Base-by-base conservation (phyloP, 2,113 vertebrate species). In the Larimichthys crocea region DNA sequence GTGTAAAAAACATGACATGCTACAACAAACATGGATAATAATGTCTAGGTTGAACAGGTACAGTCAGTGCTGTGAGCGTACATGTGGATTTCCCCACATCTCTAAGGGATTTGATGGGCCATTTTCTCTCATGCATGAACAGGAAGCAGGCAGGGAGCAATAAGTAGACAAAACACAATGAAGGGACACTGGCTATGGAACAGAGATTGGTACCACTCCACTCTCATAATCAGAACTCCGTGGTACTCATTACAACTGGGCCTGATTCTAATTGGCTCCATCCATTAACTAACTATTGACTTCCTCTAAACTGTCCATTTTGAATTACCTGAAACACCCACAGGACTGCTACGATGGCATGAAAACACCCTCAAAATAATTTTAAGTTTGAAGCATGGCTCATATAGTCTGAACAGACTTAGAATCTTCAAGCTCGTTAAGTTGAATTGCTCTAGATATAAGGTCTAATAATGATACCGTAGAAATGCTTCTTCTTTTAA, bases 201-300 rank as follows among this genome's bases (percentile, higher is more conserved):
- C 19, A 49, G 24, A 35, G 22, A 49, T 67, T 12, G 7, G 61
- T 61, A 11, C 55, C 49, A 12, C 46, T 65, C 12, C 56, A 56
- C n/a, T 76, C 26, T 48, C 20, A 59, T 65, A n/a, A 74, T 22
- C 49, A 70, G 40, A 86, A 52, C n/a, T 84, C 24, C 19, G 59
- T 22, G 77, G 22, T 65, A 40, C 26, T 60, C 11, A 72, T 56
- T 67, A 71, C 53, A 29, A 57, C 35, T 46, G 35, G 12, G 19
- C 53, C 64, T 57, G 29, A 74, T 55, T 17, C 60, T 74, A 69
- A 59, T 62, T 68, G 71, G 31, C 64, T 66, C 22, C 55, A 19
- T 60, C 79, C 24, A 48, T 73, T 73, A 49, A 72, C 73, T 11
- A 59, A 61, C 56, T 63, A 72, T 49, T 80, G 52, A 48, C 48